phyloP scores from a whole-genome alignment of 2,888 invertebrate genomes.

The Drosophila mimetica region DNA sequence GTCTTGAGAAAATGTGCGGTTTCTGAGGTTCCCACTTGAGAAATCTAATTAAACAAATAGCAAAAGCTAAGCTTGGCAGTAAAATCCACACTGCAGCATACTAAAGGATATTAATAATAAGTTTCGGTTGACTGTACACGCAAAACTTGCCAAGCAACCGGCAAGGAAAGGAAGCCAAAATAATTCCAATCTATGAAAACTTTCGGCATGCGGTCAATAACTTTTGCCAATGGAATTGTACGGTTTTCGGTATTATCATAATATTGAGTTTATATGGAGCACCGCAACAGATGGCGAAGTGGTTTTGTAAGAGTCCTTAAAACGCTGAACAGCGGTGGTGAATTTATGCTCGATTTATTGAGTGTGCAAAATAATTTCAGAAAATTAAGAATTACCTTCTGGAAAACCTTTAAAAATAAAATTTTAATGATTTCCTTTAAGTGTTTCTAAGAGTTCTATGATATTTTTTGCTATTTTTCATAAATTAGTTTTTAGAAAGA shows the following conservation, averaged over 20 bases:
- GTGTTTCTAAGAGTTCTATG: too few species aligned
- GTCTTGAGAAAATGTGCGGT: conserved; percentile 79
- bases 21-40: conserved; percentile 73
- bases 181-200: conserved; percentile 45
- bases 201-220: conserved; percentile 44
- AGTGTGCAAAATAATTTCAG: neutral
- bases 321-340: neutral
- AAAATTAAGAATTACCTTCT: neutral
- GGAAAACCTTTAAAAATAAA: too few species aligned
- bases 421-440: too few species aligned
- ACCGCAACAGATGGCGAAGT: conserved; percentile 3
- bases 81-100: conserved; percentile 18
- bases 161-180: conserved; percentile 14
- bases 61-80: conserved; percentile 51
- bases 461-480: too few species aligned
- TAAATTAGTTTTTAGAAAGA: too few species aligned
- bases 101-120: conserved; percentile 42
- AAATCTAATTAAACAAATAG: conserved; percentile 80
- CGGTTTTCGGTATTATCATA: conserved; percentile 25
- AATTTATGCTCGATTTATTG: neutral
- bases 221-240: conserved; percentile 29
- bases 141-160: conserved; percentile 16
- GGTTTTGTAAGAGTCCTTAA: neutral
- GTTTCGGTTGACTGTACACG: conserved; percentile 43
- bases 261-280: conserved; percentile 21